Evolutionary conservation across 2,113 vertebrate genomes (phyloP).

Genomic region (Spilogale gracilis): DNA sequence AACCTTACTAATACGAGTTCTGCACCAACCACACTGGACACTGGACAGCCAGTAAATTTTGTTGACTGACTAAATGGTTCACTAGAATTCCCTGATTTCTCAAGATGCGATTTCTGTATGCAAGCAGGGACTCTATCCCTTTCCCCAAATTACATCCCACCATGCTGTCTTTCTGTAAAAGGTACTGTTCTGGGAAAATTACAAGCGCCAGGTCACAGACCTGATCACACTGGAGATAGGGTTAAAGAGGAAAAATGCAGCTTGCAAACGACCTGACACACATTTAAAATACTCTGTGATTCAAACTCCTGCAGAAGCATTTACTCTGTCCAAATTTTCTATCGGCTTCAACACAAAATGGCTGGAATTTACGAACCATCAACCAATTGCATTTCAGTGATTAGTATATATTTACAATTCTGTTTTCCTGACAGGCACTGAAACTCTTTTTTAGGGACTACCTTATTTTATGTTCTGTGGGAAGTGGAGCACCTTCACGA

Average conservation of each 20-base stretch:
- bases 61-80: neutral
- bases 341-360: neutral
- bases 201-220: neutral
- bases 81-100: neutral
- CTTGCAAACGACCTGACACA: neutral
- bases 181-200: slow-evolving; percentile 24
- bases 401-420: neutral
- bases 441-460: neutral
- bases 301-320: neutral
- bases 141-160: slow-evolving; percentile 35
- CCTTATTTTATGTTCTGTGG: neutral
- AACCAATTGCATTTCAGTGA: neutral
- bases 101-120: neutral
- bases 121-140: neutral
- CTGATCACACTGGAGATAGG: neutral
- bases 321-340: neutral
- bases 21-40: neutral
- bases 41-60: neutral
- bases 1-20: neutral
- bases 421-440: neutral
- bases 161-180: neutral
- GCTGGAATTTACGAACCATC: neutral
- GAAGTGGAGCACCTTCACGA: neutral
- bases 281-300: neutral
- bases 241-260: neutral